phyloP scores from a whole-genome alignment of 2,888 invertebrate genomes.

The Portevinia maculata region DNA sequence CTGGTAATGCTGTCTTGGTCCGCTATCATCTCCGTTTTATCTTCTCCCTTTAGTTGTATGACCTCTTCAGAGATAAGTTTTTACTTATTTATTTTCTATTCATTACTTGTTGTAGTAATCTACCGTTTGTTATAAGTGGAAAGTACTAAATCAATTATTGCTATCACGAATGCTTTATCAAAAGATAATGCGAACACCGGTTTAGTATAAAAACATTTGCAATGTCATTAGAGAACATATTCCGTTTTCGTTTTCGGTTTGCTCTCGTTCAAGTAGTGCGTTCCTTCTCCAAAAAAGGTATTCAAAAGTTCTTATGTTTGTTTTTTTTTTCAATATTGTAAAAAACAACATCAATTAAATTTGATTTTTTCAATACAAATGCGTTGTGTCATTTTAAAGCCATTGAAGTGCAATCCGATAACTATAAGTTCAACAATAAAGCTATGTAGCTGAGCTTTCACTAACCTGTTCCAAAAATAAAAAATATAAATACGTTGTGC shows the following conservation, averaged over 20 bases:
- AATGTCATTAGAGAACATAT: slow-evolving; percentile 5
- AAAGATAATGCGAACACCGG: slow-evolving; percentile 46
- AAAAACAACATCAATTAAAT: not conserved
- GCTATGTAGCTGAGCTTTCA: slow-evolving; percentile 14
- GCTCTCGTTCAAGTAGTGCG: slow-evolving; percentile 13
- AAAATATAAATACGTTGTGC: slow-evolving; percentile 11
- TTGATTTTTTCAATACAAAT: not conserved
- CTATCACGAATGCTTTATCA: slow-evolving; percentile 45
- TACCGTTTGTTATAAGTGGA: not conserved
- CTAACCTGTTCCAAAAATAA: slow-evolving; percentile 4
- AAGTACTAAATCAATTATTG: slow-evolving; percentile 18
- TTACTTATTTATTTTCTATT: slow-evolving; percentile 10
- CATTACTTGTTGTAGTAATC: not conserved
- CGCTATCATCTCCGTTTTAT: slow-evolving; percentile 18
- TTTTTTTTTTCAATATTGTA: not conserved
- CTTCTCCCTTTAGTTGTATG: slow-evolving; percentile 13
- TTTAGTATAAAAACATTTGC: slow-evolving; percentile 53
- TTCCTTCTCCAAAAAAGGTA: slow-evolving; percentile 39
- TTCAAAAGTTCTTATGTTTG: not conserved
- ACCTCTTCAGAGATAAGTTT: slow-evolving; percentile 26
- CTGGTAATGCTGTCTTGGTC: no score
- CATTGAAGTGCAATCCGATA: not conserved
- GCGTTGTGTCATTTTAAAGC: not conserved
- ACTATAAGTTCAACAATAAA: not conserved
- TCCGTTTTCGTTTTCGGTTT: slow-evolving; percentile 25